Conservation (phyloP, 2,797 vertebrate genomes). For the Bradypodion ventrale region DNA sequence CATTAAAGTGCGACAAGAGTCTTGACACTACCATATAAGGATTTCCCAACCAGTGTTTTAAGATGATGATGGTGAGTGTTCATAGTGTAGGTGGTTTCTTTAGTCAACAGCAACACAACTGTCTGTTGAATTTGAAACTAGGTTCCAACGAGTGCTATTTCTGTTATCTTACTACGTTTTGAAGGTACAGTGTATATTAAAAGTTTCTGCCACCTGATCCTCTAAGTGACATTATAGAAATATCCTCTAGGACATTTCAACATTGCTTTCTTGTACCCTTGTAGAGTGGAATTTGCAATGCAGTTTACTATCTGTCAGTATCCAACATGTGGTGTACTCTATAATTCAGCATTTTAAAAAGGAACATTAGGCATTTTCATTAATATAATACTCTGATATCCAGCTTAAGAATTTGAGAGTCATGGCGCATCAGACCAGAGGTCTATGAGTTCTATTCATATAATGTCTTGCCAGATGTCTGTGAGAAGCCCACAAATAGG, state of each 20-base stretch:
- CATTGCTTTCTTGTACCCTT: not conserved
- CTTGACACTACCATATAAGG: no score
- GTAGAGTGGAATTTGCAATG: not conserved
- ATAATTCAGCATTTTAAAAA: no score
- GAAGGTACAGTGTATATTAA: not conserved
- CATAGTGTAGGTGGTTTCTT: not conserved
- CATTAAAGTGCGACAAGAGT: no score
- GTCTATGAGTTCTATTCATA: not conserved
- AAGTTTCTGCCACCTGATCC: not conserved
- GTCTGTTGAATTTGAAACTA: not conserved
- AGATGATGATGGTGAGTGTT: not conserved
- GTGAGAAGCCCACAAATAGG: not conserved
- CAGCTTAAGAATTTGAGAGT: not conserved
- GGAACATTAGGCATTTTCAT: not conserved
- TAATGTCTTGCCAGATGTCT: not conserved
- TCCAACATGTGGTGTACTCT: no score
- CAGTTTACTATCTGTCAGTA: no score
- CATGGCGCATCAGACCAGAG: not conserved
- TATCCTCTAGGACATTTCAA: no score
- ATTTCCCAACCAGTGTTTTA: no score
- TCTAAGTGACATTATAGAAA: not conserved
- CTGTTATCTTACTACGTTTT: not conserved
- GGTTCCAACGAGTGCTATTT: not conserved
- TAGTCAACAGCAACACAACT: not conserved
- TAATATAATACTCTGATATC: not conserved